Base-by-base conservation (phyloP, 2,888 invertebrate species). In the Ommatoiulus sabulosus region DNA sequence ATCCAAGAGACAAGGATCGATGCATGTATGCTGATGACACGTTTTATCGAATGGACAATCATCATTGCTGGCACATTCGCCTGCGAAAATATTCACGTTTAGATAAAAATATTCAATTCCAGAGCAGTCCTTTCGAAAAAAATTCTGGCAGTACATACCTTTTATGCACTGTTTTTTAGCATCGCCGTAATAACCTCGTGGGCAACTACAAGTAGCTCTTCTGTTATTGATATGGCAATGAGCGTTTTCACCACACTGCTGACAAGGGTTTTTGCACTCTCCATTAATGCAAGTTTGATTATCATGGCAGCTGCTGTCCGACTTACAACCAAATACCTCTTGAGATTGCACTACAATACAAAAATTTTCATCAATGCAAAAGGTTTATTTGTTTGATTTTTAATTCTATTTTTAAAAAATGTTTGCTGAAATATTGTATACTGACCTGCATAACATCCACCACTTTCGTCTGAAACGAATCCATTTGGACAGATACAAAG, bases 401-500 rank as follows among this genome's bases (percentile, higher is more conserved):
- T 35, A 35, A 35, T 35, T 35, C 2, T 80, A 5, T 46, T 46
- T 46, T 46, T 46, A 57, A 57, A 1, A 84, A 46, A n/a, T n/a
- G 46, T 12, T 48, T 3, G 8, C 4, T 48, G 48, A 48, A 8
- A 48, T 48, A 8, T 48, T 48, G 44, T 12, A 52, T 84, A 72
- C 80, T 88, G 44, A 90, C 90, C 84, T 85, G 87, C 86, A 44
- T 87, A 86, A 44, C 90, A 90, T 52, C 88, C 90, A 46, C 90
- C 87, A 91, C 97, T 96, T 10, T 97, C 97, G 92, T 97, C 97
- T 90, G 97, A 97, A 90, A 96, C 94, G 91, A 95, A 96, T 90
- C 97, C 97, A 89, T 95, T 95, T 90, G 96, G 94, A 92, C 97
- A 98, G 91, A 96, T 95, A 92, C 97, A 97, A 89, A 96, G 95